These are phyloP conservation scores for Esperia sulphurella DNA, from an alignment of 2,888 invertebrate species.

Conservation along the genomic window DNA sequence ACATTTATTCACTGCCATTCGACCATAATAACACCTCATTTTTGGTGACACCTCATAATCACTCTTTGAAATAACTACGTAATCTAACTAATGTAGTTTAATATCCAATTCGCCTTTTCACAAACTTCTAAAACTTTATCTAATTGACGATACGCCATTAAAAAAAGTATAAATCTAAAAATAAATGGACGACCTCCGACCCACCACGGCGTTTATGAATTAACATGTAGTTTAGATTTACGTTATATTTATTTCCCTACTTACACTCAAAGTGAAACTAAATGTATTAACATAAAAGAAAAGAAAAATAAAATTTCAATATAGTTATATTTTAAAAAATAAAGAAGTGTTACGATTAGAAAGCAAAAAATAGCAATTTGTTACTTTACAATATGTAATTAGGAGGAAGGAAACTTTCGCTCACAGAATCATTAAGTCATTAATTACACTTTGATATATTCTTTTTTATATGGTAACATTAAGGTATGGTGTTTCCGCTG, in stretches of 20 bases:
- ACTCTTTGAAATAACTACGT: too few relatives aligned
- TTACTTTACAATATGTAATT: constrained; percentile 54
- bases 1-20: too few relatives aligned
- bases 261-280: constrained; percentile 65
- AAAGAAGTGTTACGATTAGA: constrained; percentile 57
- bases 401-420: constrained; percentile 54
- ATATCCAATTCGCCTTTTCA: not conserved
- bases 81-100: too few relatives aligned
- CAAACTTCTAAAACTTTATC: too few relatives aligned
- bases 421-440: constrained; percentile 21
- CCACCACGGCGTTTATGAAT: constrained; percentile 5
- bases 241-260: constrained; percentile 62
- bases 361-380: constrained; percentile 64
- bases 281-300: constrained; percentile 41
- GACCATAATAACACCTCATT: too few relatives aligned
- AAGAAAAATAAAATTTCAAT: constrained; percentile 51
- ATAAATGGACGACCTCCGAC: constrained; percentile 4
- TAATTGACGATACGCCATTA: not conserved
- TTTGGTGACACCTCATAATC: too few relatives aligned
- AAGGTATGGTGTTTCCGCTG: constrained; percentile 69
- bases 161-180: not conserved
- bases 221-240: constrained; percentile 38
- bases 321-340: constrained; percentile 62
- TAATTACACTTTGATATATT: constrained; percentile 20
- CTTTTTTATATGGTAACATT: constrained; percentile 70